Evolutionary conservation across 2,113 vertebrate genomes (phyloP).

Genomic region (Meriones unguiculatus): DNA sequence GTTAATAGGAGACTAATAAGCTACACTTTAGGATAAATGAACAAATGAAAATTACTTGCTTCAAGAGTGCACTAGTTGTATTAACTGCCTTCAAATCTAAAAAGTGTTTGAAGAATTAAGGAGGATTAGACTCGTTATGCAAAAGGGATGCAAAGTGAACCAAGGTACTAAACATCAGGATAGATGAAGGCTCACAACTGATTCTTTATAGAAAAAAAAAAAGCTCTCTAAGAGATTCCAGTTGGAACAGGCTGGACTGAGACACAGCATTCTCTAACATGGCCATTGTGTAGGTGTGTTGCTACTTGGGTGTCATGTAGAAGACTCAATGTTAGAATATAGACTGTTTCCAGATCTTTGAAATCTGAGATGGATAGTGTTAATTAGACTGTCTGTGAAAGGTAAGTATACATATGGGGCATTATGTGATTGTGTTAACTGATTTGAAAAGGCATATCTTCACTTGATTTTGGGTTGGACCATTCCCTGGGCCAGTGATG

Average conservation of each 20-base stretch:
- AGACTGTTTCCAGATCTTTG: not conserved
- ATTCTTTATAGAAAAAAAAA: not conserved
- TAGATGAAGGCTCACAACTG: not conserved
- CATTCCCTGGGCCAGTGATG: not conserved
- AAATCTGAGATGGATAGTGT: no score
- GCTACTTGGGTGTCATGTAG: not conserved
- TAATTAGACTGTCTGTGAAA: not conserved
- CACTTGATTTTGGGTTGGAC: not conserved
- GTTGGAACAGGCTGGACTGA: not conserved
- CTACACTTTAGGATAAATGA: not conserved
- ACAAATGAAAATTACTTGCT: not conserved
- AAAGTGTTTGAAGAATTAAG: not conserved
- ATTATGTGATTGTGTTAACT: not conserved
- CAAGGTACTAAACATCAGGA: not conserved
- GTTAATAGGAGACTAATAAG: conserved; percentile 21
- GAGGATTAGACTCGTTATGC: not conserved
- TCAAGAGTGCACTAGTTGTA: not conserved
- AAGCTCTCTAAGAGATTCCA: not conserved
- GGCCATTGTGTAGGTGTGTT: not conserved
- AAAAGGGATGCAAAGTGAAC: not conserved
- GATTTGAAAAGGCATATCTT: not conserved
- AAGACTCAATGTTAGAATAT: not conserved
- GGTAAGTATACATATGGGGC: accelerated
- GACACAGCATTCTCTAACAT: not conserved
- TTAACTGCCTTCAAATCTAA: not conserved